phyloP scores from a whole-genome alignment of 2,888 invertebrate genomes.

The Copidosoma aretas region DNA sequence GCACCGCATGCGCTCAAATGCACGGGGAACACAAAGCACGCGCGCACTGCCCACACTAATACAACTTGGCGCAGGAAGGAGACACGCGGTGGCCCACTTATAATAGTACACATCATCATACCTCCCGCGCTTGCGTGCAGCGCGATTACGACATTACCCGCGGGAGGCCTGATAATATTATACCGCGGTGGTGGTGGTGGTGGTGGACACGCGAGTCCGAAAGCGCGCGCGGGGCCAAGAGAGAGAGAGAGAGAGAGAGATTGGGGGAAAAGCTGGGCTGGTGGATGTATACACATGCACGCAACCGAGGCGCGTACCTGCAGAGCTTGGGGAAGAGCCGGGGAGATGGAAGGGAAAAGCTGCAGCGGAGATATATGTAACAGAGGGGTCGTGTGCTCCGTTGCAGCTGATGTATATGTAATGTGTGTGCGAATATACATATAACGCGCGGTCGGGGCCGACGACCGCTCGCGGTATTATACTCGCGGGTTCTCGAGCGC shows the following conservation, averaged over 20 bases:
- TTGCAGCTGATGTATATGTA: not conserved
- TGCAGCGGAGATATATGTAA: too few relatives aligned
- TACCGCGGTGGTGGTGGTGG: too few relatives aligned
- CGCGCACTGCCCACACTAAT: too few relatives aligned
- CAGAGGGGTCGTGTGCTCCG: too few relatives aligned
- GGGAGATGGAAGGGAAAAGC: constrained; percentile 3
- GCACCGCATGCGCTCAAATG: too few relatives aligned
- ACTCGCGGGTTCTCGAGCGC: not conserved
- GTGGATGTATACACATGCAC: not conserved
- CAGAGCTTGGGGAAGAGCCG: too few relatives aligned
- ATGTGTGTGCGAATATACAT: not conserved
- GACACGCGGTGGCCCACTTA: constrained; percentile 6
- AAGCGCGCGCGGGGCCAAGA: too few relatives aligned
- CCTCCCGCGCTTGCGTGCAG: not conserved
- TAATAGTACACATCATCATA: too few relatives aligned
- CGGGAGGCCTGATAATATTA: not conserved
- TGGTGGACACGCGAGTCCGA: too few relatives aligned
- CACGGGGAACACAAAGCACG: too few relatives aligned
- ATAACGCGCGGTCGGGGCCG: constrained; percentile 16
- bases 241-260: too few relatives aligned
- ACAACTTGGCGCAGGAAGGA: not conserved
- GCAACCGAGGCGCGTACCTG: not conserved
- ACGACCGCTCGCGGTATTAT: constrained; percentile 16
- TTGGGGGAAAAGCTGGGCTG: not conserved
- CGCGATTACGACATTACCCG: not conserved